Base-by-base conservation (phyloP, 2,113 vertebrate genomes). In the Salminus brasiliensis region DNA sequence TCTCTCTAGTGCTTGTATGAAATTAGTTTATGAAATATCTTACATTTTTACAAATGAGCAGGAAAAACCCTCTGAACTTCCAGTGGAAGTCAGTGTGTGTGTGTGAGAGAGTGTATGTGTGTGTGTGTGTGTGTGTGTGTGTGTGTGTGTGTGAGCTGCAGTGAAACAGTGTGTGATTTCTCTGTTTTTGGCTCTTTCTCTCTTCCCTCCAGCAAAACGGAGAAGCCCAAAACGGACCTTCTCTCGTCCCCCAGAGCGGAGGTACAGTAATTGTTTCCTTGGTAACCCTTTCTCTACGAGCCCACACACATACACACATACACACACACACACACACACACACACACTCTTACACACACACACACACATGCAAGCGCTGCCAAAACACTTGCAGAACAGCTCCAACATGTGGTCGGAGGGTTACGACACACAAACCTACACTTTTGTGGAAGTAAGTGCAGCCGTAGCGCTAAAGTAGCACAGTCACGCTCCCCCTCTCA, bases 231-330 rank as follows among this genome's bases (percentile, higher is more conserved):
- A 85, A 89, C 83, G 72, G 93, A 94, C 82, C 81, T 92, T 8
- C 91, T 94, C 78, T 93, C 92, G 43, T 91, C 93, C 25, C 93
- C 93, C 53, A 90, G 93, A 81, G 93, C 93, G 2, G 93, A 94
- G 93, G 93, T 94, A 88, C 78, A 57, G 79, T 45, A 76, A 83
- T 41, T 47, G 74, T 81, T 81, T 85, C 84, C 82, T 65, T 85
- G 88, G 89, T 87, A 88, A 88, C 87, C 21, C 18, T 86, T 72
- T 80, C 77, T 67, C 59, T 41, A 47, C 32, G 43, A 68, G 62
- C 82, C 41, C 73, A 80, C 77, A 81, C 83, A 68, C 65, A 65
- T 70, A 32, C 65, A 41, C 69, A 25, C 62, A 47, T 25, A 80
- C 76, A 81, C 82, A 67, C 63, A 63, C 74, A 30, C 65, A 32